phyloP scores from a whole-genome alignment of 2,797 vertebrate species.

The Loris lydekkerianus region DNA sequence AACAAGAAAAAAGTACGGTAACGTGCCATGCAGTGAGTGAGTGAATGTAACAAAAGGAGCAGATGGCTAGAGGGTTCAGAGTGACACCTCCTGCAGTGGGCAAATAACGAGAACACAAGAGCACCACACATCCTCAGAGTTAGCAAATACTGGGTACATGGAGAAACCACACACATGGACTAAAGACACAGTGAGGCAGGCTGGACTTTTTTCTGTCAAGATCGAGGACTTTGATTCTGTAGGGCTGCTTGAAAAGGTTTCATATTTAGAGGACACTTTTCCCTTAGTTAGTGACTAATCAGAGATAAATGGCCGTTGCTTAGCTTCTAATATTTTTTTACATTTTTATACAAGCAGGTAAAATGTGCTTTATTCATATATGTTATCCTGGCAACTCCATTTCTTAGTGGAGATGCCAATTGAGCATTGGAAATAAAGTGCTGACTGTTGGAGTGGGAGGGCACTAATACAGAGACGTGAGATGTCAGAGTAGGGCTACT shows the following conservation, averaged over 20 bases:
- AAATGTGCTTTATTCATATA: not conserved
- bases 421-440: not conserved
- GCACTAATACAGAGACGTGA: not conserved
- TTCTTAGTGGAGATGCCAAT: not conserved
- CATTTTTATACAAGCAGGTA: not conserved
- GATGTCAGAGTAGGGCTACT: not conserved
- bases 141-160: not conserved
- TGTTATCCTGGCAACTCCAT: not conserved
- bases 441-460: not conserved
- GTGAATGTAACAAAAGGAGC: not conserved
- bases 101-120: not conserved
- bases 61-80: not conserved
- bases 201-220: not conserved
- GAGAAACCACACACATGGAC: not conserved
- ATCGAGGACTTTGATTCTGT: not conserved
- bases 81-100: accelerated
- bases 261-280: not conserved
- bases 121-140: not conserved
- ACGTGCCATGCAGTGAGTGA: not conserved
- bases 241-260: not conserved
- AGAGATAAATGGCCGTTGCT: not conserved
- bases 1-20: not conserved
- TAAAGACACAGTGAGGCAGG: not conserved
- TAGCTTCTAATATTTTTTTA: not conserved
- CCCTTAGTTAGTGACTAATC: not conserved